A percentile compares a stretch with the other conserved stretches of the same genome.
These are phyloP conservation scores for Chymomyza costata DNA, from an alignment of 1,140 invertebrate genomes.

Conservation along the genomic window DNA sequence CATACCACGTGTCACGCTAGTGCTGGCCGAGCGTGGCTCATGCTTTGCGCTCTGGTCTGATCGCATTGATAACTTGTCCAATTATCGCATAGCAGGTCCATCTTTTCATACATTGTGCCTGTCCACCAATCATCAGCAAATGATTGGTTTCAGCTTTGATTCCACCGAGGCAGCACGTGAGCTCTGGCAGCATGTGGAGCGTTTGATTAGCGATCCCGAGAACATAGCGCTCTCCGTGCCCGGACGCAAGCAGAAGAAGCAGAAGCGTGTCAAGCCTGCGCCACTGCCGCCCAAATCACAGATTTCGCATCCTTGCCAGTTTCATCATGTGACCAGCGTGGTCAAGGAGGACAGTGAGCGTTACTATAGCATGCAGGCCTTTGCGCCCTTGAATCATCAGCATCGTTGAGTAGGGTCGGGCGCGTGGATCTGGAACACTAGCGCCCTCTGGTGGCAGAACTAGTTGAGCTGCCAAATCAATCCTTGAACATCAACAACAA, in stretches of 20 bases:
- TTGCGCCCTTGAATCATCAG: slow-evolving; percentile 73
- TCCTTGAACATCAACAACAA: slow-evolving; percentile 10
- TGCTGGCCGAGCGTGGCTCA: slow-evolving; percentile 88
- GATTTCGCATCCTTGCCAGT: slow-evolving; percentile 91
- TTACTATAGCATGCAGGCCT: slow-evolving; percentile 82
- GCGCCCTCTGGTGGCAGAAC: slow-evolving; percentile 68
- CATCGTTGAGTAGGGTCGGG: slow-evolving; percentile 67
- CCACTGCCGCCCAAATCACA: slow-evolving; percentile 85
- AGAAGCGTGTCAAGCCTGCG: slow-evolving; percentile 76
- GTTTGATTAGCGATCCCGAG: slow-evolving; percentile 84
- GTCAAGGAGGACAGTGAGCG: slow-evolving; percentile 81
- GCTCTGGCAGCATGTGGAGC: slow-evolving; percentile 82
- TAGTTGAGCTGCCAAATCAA: slow-evolving; percentile 10
- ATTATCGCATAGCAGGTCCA: slow-evolving; percentile 80
- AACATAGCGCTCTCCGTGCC: slow-evolving; percentile 86
- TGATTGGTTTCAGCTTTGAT: slow-evolving; percentile 86
- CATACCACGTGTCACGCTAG: slow-evolving; percentile 84
- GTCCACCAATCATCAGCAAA: slow-evolving; percentile 77
- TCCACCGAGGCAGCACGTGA: slow-evolving; percentile 83
- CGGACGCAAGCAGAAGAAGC: slow-evolving; percentile 80
- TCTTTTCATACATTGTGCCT: slow-evolving; percentile 91
- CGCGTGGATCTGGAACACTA: slow-evolving; percentile 68
- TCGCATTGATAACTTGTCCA: slow-evolving; percentile 84
- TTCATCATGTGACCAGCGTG: slow-evolving; percentile 89
- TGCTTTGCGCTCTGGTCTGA: slow-evolving; percentile 91